A percentile compares a stretch with the other conserved stretches of the same genome.
Evolutionary conservation across 2,113 vertebrate genomes (phyloP).

Genomic region (Oncorhynchus kisutch): DNA sequence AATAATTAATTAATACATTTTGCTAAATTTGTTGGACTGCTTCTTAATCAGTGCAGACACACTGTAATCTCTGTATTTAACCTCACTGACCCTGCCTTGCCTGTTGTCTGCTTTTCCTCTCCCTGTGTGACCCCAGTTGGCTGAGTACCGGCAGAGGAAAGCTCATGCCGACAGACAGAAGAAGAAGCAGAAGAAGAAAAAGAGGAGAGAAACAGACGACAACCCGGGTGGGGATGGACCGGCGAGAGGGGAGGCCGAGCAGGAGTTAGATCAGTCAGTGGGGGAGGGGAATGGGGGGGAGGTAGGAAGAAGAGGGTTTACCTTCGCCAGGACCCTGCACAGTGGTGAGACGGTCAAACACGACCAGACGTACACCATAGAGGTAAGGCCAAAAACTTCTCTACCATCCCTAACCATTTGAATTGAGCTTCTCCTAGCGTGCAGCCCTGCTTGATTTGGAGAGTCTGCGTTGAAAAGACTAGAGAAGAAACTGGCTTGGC

Average conservation of each 20-base stretch:
- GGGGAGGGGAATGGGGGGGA: slow-evolving; percentile 58
- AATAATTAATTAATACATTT: no score
- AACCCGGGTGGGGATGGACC: slow-evolving; percentile 65
- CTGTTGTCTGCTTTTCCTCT: background rate
- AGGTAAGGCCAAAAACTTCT: slow-evolving; percentile 75
- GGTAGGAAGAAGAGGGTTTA: slow-evolving; percentile 67
- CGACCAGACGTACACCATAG: slow-evolving; percentile 80
- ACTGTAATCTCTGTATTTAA: background rate
- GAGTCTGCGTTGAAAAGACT: no score
- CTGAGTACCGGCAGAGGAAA: slow-evolving; percentile 91
- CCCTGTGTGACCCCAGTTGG: slow-evolving; percentile 75
- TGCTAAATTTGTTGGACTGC: no score
- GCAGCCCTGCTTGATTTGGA: no score
- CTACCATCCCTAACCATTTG: background rate
- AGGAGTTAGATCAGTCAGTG: slow-evolving; percentile 50
- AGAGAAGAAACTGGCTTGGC: no score
- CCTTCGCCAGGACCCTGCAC: slow-evolving; percentile 73
- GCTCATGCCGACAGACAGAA: slow-evolving; percentile 87
- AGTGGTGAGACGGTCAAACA: slow-evolving; percentile 80
- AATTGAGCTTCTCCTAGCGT: no score
- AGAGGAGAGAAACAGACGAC: slow-evolving; percentile 68
- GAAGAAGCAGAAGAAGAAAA: slow-evolving; percentile 83
- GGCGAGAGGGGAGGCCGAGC: slow-evolving; percentile 51
- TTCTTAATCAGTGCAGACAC: no score
- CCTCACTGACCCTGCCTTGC: background rate